Evolutionary conservation across 2,113 vertebrate species (phyloP), one percentile per base, ranked within the genome.

Genomic region (Chrysemys picta): DNA sequence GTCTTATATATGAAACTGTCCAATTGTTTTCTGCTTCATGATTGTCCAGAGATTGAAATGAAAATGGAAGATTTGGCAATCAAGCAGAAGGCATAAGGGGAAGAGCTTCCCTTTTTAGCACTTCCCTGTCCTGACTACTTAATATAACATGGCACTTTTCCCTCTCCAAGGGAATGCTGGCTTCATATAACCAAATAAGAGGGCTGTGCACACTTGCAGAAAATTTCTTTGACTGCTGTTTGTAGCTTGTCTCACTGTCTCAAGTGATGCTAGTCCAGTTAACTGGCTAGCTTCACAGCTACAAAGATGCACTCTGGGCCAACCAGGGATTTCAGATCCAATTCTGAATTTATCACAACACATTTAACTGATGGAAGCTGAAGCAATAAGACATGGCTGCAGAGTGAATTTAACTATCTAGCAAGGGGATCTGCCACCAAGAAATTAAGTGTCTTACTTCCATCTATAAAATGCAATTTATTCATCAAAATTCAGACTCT

Each of bases 151-250:
- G 75, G 91, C 94, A 91, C 87, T 91, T 50, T n/a, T 45, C 62
- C 81, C 22, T 69, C 88, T 92, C 85, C 93, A 82, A 65, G 95
- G 94, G 93, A 96, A 89, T 83, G 92, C 91, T 93, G 88, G 93
- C 95, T 96, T 91, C 87, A 85, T 87, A 47, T 0, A 81, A 84
- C 4, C 24, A 86, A 87, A 91, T 90, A 88, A 92, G 65, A 97
- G 95, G 86, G 69, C 95, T 82, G 88, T 45, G 89, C 82, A 42
- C 11, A 1, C 52, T 94, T 84, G 89, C 91, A 95, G 95, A 8
- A 88, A 80, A 93, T 52, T 49, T n/a, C 54, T 78, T 87, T 0
- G 24, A 4, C 87, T 88, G 85, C 83, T 56, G 24, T 80, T 86
- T 84, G 91, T 0, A 3, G 89, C 79, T 93, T 81, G 79, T 94